phyloP scores from a whole-genome alignment of 2,888 invertebrate genomes.

The Coelopa pilipes region DNA sequence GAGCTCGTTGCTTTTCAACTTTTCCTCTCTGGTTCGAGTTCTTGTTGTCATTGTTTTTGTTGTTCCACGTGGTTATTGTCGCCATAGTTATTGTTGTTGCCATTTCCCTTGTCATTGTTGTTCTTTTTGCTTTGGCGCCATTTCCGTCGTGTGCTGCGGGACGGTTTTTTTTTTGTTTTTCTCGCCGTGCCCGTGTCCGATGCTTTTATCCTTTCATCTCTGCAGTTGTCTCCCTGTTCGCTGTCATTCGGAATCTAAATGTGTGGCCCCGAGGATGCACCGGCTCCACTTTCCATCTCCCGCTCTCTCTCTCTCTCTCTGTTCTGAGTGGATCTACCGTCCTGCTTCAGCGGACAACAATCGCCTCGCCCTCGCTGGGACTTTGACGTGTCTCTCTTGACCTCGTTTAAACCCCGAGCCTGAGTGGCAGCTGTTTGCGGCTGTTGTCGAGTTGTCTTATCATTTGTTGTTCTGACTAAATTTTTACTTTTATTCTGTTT shows the following conservation, averaged over 20 bases:
- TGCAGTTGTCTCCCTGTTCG: conserved; percentile 11
- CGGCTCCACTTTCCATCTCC: background rate
- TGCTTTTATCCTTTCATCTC: conserved; percentile 17
- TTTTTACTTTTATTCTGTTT: background rate
- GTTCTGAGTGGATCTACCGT: background rate
- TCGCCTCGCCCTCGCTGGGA: too few relatives aligned
- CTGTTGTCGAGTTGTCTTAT: background rate
- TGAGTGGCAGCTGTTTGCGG: too few relatives aligned
- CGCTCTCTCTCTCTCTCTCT: background rate
- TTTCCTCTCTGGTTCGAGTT: too few relatives aligned
- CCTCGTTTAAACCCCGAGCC: too few relatives aligned
- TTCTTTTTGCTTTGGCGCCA: background rate
- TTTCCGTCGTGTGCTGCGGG: too few relatives aligned
- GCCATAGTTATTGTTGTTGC: background rate
- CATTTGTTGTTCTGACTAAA: conserved; percentile 10
- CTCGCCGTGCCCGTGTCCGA: background rate
- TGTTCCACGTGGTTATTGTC: background rate
- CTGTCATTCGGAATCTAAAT: background rate
- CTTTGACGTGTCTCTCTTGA: too few relatives aligned
- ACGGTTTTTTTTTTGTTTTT: background rate
- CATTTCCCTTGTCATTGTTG: too few relatives aligned
- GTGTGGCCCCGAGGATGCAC: background rate
- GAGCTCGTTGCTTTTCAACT: too few relatives aligned
- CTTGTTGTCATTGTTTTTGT: background rate
- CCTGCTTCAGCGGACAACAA: too few relatives aligned